phyloP scores from a whole-genome alignment of 2,797 vertebrate species.

The Microctenopoma steveboyesi region DNA sequence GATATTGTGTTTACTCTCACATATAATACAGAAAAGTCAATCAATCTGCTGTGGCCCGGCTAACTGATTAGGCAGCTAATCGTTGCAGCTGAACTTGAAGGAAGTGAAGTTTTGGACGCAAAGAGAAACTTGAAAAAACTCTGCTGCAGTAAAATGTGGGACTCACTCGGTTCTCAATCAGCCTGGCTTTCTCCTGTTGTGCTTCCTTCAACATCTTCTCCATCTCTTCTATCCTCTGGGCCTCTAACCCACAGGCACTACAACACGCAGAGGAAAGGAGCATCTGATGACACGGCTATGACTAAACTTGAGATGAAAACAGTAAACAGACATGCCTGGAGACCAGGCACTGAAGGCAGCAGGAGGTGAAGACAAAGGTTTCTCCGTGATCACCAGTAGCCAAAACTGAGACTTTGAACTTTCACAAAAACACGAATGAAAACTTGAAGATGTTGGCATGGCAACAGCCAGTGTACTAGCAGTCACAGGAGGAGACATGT shows the following conservation, averaged over 20 bases:
- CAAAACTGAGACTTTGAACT: conserved; percentile 43
- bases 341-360: conserved; percentile 43
- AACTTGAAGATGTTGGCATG: conserved; percentile 79
- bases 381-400: conserved; percentile 29
- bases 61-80: not conserved
- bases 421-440: conserved; percentile 49
- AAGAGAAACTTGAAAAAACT: not conserved
- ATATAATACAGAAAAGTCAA: too few relatives aligned
- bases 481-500: conserved; percentile 64
- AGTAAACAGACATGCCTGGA: conserved; percentile 55
- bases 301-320: conserved; percentile 39
- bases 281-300: conserved; percentile 43
- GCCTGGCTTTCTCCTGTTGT: conserved; percentile 91
- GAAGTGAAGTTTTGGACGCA: not conserved
- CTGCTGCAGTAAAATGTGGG: not conserved
- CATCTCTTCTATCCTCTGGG: conserved; percentile 95
- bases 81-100: not conserved
- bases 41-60: too few relatives aligned
- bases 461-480: conserved; percentile 76
- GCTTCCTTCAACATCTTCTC: conserved; percentile 96
- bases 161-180: conserved; percentile 93
- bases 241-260: conserved; percentile 88
- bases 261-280: conserved; percentile 60
- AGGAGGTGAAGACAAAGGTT: conserved; percentile 41
- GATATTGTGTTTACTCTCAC: too few relatives aligned